A percentile compares a stretch with the other conserved stretches of the same genome.
Evolutionary conservation across 1,140 invertebrate species (phyloP).

Genomic region (Cyclina sinensis): DNA sequence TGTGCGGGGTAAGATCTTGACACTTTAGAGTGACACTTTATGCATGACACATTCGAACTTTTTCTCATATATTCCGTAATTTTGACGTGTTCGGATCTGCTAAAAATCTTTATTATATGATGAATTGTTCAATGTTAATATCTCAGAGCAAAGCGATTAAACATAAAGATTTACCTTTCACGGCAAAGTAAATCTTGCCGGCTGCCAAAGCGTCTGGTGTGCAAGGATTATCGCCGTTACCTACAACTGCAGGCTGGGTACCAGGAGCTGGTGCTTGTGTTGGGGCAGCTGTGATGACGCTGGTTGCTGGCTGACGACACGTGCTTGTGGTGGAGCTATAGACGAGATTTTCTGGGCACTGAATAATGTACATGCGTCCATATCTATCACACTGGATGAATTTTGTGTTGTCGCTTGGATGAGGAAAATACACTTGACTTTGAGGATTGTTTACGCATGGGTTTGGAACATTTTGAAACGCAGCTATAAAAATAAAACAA

Average conservation of each 20-base stretch:
- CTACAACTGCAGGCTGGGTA: background rate
- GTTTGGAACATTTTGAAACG: constrained; percentile 73
- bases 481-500: constrained; percentile 65
- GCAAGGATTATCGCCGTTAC: constrained; percentile 67
- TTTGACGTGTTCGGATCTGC: too few relatives aligned
- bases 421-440: constrained; percentile 69
- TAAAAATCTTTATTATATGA: too few relatives aligned
- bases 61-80: too few relatives aligned
- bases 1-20: too few relatives aligned
- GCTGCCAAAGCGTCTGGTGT: constrained; percentile 54
- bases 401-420: constrained; percentile 74
- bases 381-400: constrained; percentile 78
- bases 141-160: too few relatives aligned
- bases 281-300: background rate
- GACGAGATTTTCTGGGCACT: constrained; percentile 70
- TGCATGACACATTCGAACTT: too few relatives aligned
- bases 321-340: constrained; percentile 58
- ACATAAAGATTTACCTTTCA: constrained; percentile 26
- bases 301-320: background rate
- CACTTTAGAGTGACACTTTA: too few relatives aligned
- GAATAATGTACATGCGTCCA: constrained; percentile 75
- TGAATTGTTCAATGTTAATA: too few relatives aligned
- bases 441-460: constrained; percentile 69
- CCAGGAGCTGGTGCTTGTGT: background rate
- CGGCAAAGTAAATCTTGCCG: constrained; percentile 70